These are phyloP conservation scores for Elymnias hypermnestra DNA, from an alignment of 1,140 invertebrate genomes.

Conservation along the genomic window DNA sequence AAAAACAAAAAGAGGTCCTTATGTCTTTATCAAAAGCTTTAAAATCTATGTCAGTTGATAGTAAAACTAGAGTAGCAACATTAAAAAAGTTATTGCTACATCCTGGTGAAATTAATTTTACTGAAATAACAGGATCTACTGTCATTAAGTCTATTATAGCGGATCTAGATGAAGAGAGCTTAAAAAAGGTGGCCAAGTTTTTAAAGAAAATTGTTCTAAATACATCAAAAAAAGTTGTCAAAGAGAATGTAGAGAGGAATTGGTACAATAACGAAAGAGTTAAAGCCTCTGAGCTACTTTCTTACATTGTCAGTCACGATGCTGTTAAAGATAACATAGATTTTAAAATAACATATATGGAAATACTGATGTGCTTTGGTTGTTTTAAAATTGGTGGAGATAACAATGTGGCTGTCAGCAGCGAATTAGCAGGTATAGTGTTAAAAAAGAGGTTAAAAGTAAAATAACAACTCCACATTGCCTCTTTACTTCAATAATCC, in stretches of 20 bases:
- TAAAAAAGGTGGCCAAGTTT: constrained; percentile 78
- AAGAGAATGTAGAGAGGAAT: constrained; percentile 63
- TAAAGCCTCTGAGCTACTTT: constrained; percentile 80
- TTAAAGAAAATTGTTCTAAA: constrained; percentile 78
- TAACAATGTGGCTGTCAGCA: constrained; percentile 69
- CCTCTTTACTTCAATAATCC: too few species aligned
- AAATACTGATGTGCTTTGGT: constrained; percentile 79
- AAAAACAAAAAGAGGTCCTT: constrained; percentile 76
- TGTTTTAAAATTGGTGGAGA: constrained; percentile 77
- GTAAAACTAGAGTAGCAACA: constrained; percentile 74
- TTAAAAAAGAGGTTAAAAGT: too few species aligned
- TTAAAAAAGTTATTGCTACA: constrained; percentile 80
- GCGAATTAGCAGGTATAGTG: constrained; percentile 79
- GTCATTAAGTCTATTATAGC: constrained; percentile 79
- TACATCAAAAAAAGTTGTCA: constrained; percentile 71
- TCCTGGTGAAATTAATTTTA: constrained; percentile 83
- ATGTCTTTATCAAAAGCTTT: constrained; percentile 70
- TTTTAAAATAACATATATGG: constrained; percentile 81
- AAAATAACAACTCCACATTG: too few species aligned
- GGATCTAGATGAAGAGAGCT: constrained; percentile 77
- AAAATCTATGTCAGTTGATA: constrained; percentile 66
- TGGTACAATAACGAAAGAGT: constrained; percentile 82
- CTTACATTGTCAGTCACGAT: constrained; percentile 80
- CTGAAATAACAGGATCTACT: constrained; percentile 81
- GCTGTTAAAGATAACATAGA: constrained; percentile 76